These are phyloP conservation scores for Idaea dimidiata DNA, from an alignment of 2,888 invertebrate species.

Conservation along the genomic window DNA sequence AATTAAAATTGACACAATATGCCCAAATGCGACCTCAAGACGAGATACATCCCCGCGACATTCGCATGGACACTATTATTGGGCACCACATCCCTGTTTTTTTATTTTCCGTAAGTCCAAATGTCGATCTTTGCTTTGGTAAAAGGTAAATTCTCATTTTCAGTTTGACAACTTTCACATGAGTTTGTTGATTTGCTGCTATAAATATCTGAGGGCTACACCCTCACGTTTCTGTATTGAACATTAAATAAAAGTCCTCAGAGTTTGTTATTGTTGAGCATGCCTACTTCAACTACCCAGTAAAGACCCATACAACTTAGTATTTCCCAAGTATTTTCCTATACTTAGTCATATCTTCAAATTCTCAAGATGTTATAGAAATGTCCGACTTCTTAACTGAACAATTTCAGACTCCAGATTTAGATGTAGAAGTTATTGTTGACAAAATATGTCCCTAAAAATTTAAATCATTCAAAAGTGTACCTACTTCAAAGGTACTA, in stretches of 20 bases:
- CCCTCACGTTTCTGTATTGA: slow-evolving; percentile 48
- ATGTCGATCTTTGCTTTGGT: slow-evolving; percentile 56
- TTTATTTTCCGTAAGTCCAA: slow-evolving; percentile 97
- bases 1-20: slow-evolving; percentile 83
- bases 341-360: neutral
- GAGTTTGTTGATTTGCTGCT: slow-evolving; percentile 65
- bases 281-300: slow-evolving; percentile 17
- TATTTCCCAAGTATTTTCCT: neutral
- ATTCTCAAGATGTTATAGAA: neutral
- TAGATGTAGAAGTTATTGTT: neutral
- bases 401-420: neutral
- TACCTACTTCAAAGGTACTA: neutral
- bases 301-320: slow-evolving; percentile 6
- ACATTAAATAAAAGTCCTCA: slow-evolving; percentile 27
- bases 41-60: slow-evolving; percentile 98
- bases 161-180: slow-evolving; percentile 77
- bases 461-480: neutral
- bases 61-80: slow-evolving; percentile 98
- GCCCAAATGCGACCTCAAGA: slow-evolving; percentile 98
- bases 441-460: neutral
- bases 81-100: slow-evolving; percentile 96
- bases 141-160: slow-evolving; percentile 56
- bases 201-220: slow-evolving; percentile 61
- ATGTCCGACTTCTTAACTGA: neutral
- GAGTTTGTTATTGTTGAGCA: slow-evolving; percentile 11